A percentile compares a stretch with the other conserved stretches of the same genome.
phyloP scores from a whole-genome alignment of 2,797 vertebrate genomes.

The Molossus molossus region DNA sequence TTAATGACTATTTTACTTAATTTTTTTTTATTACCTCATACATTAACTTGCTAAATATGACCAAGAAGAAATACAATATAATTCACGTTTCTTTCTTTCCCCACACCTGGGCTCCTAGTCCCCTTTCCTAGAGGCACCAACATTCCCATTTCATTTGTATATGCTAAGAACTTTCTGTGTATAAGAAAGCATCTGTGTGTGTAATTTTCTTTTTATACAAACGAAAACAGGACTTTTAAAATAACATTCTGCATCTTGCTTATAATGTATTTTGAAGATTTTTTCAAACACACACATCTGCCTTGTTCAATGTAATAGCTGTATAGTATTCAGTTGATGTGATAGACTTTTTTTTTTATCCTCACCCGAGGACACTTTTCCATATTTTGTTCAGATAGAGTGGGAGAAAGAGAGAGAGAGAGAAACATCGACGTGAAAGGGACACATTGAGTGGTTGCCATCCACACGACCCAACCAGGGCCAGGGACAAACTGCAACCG shows the following conservation, averaged over 20 bases:
- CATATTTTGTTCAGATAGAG: no score
- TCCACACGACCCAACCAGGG: no score
- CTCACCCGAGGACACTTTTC: no score
- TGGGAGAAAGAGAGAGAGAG: no score
- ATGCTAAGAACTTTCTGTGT: neutral
- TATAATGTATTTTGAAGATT: slow-evolving; percentile 41
- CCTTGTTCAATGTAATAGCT: slow-evolving; percentile 8
- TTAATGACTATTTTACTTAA: neutral
- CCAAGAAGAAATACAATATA: neutral
- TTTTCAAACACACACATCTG: neutral
- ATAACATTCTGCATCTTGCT: neutral
- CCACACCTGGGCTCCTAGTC: neutral
- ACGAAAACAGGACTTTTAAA: neutral
- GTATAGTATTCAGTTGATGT: slow-evolving; percentile 13
- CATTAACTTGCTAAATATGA: neutral
- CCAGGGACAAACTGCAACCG: no score
- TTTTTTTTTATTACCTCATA: neutral
- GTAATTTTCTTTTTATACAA: neutral
- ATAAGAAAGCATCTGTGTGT: neutral
- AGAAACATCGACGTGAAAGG: no score
- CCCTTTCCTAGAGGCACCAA: neutral
- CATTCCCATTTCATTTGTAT: slow-evolving; percentile 47
- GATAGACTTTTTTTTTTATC: neutral
- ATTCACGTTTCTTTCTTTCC: neutral
- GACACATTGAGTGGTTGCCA: no score